Conservation (phyloP, 2,888 invertebrate genomes). For the Axea sp. region DNA sequence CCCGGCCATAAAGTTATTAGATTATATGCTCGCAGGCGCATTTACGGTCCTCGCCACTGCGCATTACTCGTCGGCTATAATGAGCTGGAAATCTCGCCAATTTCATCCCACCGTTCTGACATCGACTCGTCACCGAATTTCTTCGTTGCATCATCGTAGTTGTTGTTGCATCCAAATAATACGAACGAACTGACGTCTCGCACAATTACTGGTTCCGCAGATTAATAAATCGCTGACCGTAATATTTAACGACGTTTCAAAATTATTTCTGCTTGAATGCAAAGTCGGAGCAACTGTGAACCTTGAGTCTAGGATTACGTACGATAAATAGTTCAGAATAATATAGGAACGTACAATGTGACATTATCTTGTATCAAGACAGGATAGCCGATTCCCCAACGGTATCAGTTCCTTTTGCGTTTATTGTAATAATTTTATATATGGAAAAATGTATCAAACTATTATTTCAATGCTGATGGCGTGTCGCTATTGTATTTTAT, state of each 20-base stretch:
- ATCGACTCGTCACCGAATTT: neutral
- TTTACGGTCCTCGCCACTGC: slow-evolving; percentile 43
- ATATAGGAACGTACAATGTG: slow-evolving; percentile 9
- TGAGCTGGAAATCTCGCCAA: slow-evolving; percentile 50
- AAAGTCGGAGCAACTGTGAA: slow-evolving; percentile 3
- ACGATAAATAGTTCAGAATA: slow-evolving; percentile 22
- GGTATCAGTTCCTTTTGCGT: slow-evolving; percentile 14
- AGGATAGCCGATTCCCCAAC: slow-evolving; percentile 15
- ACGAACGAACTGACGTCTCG: neutral
- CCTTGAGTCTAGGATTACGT: slow-evolving; percentile 26
- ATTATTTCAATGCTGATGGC: slow-evolving; percentile 30
- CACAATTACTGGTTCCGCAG: neutral
- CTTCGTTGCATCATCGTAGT: neutral
- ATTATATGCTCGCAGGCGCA: slow-evolving; percentile 56
- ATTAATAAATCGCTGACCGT: neutral
- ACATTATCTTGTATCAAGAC: slow-evolving; percentile 25
- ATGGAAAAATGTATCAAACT: slow-evolving; percentile 36
- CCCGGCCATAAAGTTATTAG: slow-evolving; percentile 71
- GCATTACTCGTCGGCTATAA: slow-evolving; percentile 28
- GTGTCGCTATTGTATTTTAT: slow-evolving; percentile 31
- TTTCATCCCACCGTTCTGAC: slow-evolving; percentile 16
- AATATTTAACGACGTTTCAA: slow-evolving; percentile 1
- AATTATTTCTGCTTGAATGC: slow-evolving; percentile 8
- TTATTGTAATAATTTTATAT: slow-evolving; percentile 29
- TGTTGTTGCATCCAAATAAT: no score